These are phyloP conservation scores for Colossoma macropomum DNA, from an alignment of 2,113 vertebrate genomes.

Conservation along the genomic window DNA sequence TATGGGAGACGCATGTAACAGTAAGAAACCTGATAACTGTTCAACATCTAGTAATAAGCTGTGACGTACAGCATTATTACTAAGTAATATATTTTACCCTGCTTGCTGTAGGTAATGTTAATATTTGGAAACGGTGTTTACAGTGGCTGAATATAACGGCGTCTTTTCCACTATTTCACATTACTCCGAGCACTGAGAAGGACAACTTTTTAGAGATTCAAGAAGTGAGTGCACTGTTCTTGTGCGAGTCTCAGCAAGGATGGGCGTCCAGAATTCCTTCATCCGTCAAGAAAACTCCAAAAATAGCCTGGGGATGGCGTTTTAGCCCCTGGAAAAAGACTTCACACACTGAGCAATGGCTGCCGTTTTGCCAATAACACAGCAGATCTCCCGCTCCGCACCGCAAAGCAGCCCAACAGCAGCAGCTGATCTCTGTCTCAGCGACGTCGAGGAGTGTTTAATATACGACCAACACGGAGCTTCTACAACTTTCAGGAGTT, in stretches of 20 bases:
- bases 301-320: constrained; percentile 59
- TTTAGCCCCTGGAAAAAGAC: constrained; percentile 26
- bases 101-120: background rate
- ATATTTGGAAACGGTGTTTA: background rate
- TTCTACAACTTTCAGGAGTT: constrained; percentile 72
- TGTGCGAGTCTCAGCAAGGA: background rate
- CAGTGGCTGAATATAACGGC: background rate
- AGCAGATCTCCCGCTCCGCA: constrained; percentile 73
- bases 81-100: too few relatives aligned
- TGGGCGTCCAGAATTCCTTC: constrained; percentile 62
- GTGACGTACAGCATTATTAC: too few relatives aligned
- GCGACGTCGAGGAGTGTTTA: constrained; percentile 71
- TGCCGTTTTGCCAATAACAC: constrained; percentile 72
- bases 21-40: background rate
- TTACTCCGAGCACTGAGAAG: background rate
- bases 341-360: constrained; percentile 61
- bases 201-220: background rate
- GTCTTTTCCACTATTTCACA: background rate
- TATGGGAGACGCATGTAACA: background rate
- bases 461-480: constrained; percentile 79
- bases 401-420: background rate
- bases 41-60: too few relatives aligned
- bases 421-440: constrained; percentile 58
- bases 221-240: background rate
- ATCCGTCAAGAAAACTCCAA: constrained; percentile 28